phyloP scores from a whole-genome alignment of 2,888 invertebrate species.

The Diaperis boleti region DNA sequence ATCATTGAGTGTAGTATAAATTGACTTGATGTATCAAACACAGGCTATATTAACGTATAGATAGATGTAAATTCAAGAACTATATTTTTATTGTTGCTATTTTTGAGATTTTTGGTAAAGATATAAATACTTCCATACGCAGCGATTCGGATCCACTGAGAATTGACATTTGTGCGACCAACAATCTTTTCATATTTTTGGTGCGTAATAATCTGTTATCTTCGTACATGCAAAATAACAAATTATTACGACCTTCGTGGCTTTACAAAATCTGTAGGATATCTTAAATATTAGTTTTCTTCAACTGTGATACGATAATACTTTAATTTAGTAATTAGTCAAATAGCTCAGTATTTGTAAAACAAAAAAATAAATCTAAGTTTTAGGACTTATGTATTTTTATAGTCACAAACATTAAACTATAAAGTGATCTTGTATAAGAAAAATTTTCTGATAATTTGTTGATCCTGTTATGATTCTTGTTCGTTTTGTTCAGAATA shows the following conservation, averaged over 20 bases:
- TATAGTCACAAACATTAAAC: conserved; percentile 34
- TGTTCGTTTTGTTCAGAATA: conserved; percentile 18
- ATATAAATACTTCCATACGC: conserved; percentile 5
- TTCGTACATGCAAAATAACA: not conserved
- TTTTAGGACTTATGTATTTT: conserved; percentile 42
- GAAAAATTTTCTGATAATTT: no score
- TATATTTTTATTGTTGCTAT: not conserved
- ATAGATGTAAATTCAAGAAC: no score
- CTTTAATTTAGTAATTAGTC: conserved; percentile 34
- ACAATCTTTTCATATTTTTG: conserved; percentile 17
- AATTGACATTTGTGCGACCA: conserved; percentile 17
- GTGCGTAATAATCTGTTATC: conserved; percentile 1
- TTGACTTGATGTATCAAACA: no score
- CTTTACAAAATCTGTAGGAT: conserved; percentile 25
- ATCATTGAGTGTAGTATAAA: no score
- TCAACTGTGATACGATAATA: conserved; percentile 44
- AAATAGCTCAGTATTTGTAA: conserved; percentile 38
- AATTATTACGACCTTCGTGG: not conserved
- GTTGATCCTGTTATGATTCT: conserved; percentile 5
- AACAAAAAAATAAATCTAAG: conserved; percentile 29
- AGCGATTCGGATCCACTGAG: conserved; percentile 24
- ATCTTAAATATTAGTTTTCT: conserved; percentile 39
- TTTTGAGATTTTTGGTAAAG: conserved; percentile 7
- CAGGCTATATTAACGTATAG: no score
- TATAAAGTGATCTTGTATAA: conserved; percentile 15